phyloP scores from a whole-genome alignment of 2,113 vertebrate genomes.

The Pluvialis apricaria region DNA sequence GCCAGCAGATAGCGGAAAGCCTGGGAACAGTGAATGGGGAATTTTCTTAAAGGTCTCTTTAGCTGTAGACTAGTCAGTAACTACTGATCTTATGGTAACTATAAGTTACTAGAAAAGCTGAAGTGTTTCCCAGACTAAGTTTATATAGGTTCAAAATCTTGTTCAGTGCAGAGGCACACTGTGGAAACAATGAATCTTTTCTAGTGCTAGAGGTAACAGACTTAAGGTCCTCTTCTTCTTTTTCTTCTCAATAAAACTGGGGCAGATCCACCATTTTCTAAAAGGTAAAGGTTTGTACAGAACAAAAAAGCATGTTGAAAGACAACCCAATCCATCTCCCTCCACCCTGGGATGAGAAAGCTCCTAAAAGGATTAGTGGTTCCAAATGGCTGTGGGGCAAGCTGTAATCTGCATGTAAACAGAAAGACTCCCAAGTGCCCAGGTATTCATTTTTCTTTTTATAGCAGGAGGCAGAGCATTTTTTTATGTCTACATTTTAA shows the following conservation, averaged over 20 bases:
- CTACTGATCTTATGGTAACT: not conserved
- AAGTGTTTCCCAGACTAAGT: not conserved
- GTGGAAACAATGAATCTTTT: not conserved
- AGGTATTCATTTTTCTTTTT: not conserved
- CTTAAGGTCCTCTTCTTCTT: not conserved
- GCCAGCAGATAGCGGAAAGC: not conserved
- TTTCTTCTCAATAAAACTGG: not conserved
- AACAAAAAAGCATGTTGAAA: not conserved
- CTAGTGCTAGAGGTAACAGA: not conserved
- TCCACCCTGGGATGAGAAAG: not conserved
- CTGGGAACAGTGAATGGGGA: not conserved
- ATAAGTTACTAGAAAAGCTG: not conserved
- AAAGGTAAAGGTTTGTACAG: not conserved
- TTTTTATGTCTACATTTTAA: not conserved
- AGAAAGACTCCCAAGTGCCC: not conserved
- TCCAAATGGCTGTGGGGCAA: not conserved
- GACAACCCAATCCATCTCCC: not conserved
- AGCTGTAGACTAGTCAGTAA: not conserved
- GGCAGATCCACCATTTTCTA: not conserved
- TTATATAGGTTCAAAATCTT: not conserved
- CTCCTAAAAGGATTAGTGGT: not conserved
- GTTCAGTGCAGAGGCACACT: not conserved
- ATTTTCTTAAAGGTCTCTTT: not conserved
- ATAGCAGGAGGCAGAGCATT: not conserved
- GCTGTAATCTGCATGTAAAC: constrained; percentile 24